Base-by-base conservation (phyloP, 2,888 invertebrate species). In the Leptogaster cylindrica region DNA sequence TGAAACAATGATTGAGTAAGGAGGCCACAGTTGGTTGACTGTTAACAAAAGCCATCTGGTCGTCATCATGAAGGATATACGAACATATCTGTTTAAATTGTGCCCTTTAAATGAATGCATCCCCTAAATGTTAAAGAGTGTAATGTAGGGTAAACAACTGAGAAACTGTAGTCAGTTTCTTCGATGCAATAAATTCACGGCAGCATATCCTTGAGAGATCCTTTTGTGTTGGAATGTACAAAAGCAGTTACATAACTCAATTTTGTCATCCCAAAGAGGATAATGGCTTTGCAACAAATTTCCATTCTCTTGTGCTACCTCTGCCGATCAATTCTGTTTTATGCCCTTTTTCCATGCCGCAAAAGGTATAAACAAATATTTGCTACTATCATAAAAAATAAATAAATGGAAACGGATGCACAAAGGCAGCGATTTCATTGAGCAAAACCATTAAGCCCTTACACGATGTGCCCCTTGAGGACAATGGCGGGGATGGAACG, bases 331-430 rank as follows among this genome's bases (percentile, higher is more conserved):
- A 55, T 52, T 31, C 55, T 36, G 36, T 64, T 33, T 48, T 18
- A 20, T 67, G 67, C 51, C 65, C 65, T 67, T 65, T 67, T 51
- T 41, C n/a, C 65, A 51, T 67, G 67, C 67, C 69, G 67, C 67
- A 67, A 66, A n/a, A 69, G 69, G 69, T 69, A 69, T 69, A 69
- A 69, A 69, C 67, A 69, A 69, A 69, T 69, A 69, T 69, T 69
- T 64, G 65, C 55, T 50, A 36, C 33, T 18, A 14, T 23, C 28
- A 31, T 31, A 64, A 64, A 48, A 64, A 31, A 64, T n/a, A n/a
- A n/a, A n/a, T n/a, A n/a, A n/a, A n/a, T n/a, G n/a, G n/a, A n/a
- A 23, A 8, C 16, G 16, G 10, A 46, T n/a, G 41, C 33, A 48
- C 46, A 36, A 65, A 64, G 25, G 52, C 41, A 28, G 20, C 44